Evolutionary conservation across 2,888 invertebrate species (phyloP), one percentile per base, ranked within the genome.

Genomic region (Eupithecia subfuscata): DNA sequence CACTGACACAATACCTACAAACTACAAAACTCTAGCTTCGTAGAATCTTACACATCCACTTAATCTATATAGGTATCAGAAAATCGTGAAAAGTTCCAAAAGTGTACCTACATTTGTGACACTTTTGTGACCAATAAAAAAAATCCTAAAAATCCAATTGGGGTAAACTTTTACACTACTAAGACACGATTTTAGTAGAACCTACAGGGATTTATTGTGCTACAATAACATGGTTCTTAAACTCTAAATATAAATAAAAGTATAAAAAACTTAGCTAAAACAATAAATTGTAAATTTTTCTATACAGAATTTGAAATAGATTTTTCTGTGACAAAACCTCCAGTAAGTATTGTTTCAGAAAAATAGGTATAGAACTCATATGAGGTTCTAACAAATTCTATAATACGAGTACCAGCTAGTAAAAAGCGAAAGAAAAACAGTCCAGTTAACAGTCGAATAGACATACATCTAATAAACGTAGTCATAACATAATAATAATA

Each of bases 91-190:
- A 76, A 77, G 74, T 70, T 77, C 75, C 73, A 77, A 77, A 75
- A 77, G 67, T 77, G 74, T 70, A 77, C 63, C 74, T 73, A 75
- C 63, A 74, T 75, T 78, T 79, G 77, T 71, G 80, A 75, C 78
- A 78, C 77, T 45, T 70, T 70, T 77, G 78, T 80, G 75, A 78
- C 77, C 73, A 71, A 56, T 74, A 70, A 65, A 74, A 79, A 78
- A 80, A 65, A 73, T 56, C 81, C 85, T 85, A 84, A 86, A 87
- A 85, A 80, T 79, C 67, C 71, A 80, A 81, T 78, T 70, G 79
- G 84, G 83, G 82, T 87, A 85, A 78, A 87, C 71, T 86, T 91
- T 91, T 91, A 91, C 91, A 91, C 91, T 88, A 90, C 85, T 90
- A 90, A 90, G 89, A 90, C 90, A 89, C 90, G 82, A 88, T 87